A percentile compares a stretch with the other conserved stretches of the same genome.
These are phyloP conservation scores for Drosophila quinaria DNA, from an alignment of 2,888 invertebrate genomes.

Conservation along the genomic window DNA sequence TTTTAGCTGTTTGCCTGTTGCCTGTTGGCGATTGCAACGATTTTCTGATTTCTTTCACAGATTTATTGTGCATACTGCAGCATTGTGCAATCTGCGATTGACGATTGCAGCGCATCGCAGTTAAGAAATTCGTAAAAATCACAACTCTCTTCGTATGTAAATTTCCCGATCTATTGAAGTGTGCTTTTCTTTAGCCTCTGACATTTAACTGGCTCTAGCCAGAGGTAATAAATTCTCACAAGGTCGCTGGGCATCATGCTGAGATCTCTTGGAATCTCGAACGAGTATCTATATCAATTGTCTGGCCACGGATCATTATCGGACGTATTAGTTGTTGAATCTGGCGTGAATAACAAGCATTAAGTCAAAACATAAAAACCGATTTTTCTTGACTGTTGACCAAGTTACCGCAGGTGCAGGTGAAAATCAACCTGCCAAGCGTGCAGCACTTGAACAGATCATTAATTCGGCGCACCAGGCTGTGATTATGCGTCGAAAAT, in stretches of 20 bases:
- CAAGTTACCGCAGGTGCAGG: slow-evolving; percentile 41
- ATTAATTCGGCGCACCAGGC: slow-evolving; percentile 52
- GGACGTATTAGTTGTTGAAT: slow-evolving; percentile 28
- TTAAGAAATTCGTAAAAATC: slow-evolving; percentile 18
- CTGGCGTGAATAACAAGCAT: slow-evolving; percentile 61
- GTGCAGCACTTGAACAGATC: slow-evolving; percentile 58
- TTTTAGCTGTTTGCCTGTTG: slow-evolving; percentile 10
- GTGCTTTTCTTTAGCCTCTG: slow-evolving; percentile 37
- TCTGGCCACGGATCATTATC: slow-evolving; percentile 55
- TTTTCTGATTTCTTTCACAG: slow-evolving; percentile 59
- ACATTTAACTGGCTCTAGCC: slow-evolving; percentile 37
- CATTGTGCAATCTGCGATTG: slow-evolving; percentile 34
- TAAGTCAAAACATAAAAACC: slow-evolving; percentile 38
- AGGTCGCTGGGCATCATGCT: slow-evolving; percentile 37
- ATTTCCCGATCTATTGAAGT: slow-evolving; percentile 20
- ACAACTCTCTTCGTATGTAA: slow-evolving; percentile 37
- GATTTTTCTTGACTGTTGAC: slow-evolving; percentile 37
- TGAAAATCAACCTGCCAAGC: slow-evolving; percentile 57
- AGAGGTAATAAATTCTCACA: slow-evolving; percentile 40
- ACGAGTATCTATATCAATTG: slow-evolving; percentile 52
- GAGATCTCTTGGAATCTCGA: slow-evolving; percentile 15
- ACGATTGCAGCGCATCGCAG: slow-evolving; percentile 10
- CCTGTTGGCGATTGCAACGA: slow-evolving; percentile 56
- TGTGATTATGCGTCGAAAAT: slow-evolving; percentile 53
- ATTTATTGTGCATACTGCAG: slow-evolving; percentile 47